These are phyloP conservation scores for Osmoderma eremita DNA, from an alignment of 2,888 invertebrate genomes.

Conservation along the genomic window DNA sequence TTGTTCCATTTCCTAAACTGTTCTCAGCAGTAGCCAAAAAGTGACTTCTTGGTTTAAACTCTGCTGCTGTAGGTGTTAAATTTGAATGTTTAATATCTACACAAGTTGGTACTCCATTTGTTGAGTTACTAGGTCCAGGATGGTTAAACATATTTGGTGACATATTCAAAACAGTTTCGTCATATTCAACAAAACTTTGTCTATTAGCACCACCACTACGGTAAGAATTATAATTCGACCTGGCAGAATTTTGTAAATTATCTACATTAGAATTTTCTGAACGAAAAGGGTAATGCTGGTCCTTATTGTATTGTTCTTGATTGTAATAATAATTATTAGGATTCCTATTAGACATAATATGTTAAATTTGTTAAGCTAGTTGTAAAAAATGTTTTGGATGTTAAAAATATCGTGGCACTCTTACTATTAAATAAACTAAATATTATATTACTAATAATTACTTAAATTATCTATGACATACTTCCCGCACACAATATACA, in stretches of 20 bases:
- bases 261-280: not conserved
- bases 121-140: conserved; percentile 13
- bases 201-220: not conserved
- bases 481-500: no score
- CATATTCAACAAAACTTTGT: not conserved
- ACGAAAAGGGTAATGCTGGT: not conserved
- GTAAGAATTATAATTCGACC: not conserved
- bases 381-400: not conserved
- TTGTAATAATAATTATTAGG: conserved; percentile 16
- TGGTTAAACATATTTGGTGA: not conserved
- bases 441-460: no score
- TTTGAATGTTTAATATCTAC: conserved; percentile 39
- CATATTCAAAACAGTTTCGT: not conserved
- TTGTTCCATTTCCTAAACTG: conserved; percentile 24
- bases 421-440: not conserved
- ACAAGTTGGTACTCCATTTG: conserved; percentile 1
- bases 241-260: not conserved
- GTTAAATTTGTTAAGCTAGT: not conserved
- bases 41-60: conserved; percentile 45
- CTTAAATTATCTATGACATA: no score
- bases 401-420: not conserved
- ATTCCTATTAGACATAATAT: conserved; percentile 26
- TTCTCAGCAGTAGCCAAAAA: not conserved
- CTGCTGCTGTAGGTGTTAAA: conserved; percentile 47
- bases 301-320: conserved; percentile 7